Percentiles rank a stretch among this genome's conserved stretches.
Conservation (phyloP, 2,797 vertebrate species). For the Macroramphosus scolopax region DNA sequence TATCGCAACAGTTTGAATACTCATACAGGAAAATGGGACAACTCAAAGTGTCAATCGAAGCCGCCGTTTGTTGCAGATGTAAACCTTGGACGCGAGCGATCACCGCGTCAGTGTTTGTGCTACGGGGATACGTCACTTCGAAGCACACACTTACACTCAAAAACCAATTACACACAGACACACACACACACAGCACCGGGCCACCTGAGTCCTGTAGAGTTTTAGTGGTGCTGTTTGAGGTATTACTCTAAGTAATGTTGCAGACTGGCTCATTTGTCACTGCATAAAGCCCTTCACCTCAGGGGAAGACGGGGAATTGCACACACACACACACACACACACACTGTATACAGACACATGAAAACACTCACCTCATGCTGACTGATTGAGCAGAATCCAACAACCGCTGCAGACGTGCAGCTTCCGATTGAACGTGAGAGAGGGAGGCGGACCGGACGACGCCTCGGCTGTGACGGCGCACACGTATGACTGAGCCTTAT, state of each 20-base stretch:
- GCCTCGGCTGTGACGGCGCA: too few relatives aligned
- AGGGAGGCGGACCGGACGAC: too few relatives aligned
- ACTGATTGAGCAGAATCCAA: constrained; percentile 34
- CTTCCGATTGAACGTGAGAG: too few relatives aligned
- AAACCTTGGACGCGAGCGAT: too few relatives aligned
- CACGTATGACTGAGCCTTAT: too few relatives aligned
- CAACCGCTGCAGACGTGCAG: constrained; percentile 3
- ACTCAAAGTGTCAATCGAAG: too few relatives aligned
- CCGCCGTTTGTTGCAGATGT: too few relatives aligned
- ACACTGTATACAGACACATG: constrained; percentile 2
- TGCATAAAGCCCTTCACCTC: constrained; percentile 31
- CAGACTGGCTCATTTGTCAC: constrained; percentile 48
- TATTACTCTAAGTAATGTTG: constrained; percentile 49
- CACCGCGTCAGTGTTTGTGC: too few relatives aligned
- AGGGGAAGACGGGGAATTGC: constrained; percentile 24
- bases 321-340: constrained; percentile 13
- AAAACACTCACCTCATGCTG: constrained; percentile 7
- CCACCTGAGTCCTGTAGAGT: constrained; percentile 42
- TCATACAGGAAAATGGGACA: too few relatives aligned
- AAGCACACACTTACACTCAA: constrained; percentile 4
- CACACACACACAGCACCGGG: constrained; percentile 1
- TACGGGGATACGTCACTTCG: neutral
- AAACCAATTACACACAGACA: neutral
- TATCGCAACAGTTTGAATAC: too few relatives aligned
- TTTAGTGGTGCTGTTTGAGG: constrained; percentile 37